These are phyloP conservation scores for Cephus runcator DNA, from an alignment of 2,888 invertebrate genomes.

Conservation along the genomic window DNA sequence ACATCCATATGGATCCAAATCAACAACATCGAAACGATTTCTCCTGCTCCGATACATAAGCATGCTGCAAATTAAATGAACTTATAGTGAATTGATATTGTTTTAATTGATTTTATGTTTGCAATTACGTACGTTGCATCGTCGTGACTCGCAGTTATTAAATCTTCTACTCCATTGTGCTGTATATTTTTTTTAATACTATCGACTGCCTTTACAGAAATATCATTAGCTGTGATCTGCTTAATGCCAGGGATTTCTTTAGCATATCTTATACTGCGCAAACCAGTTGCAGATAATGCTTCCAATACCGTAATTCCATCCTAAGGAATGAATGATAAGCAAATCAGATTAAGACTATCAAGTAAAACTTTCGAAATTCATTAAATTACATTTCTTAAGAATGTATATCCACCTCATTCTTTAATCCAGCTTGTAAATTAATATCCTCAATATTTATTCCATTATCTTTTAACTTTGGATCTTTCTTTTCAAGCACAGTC, in stretches of 20 bases:
- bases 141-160: slow-evolving; percentile 80
- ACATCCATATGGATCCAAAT: slow-evolving; percentile 97
- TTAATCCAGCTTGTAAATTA: neutral
- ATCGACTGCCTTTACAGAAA: slow-evolving; percentile 85
- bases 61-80: slow-evolving; percentile 69
- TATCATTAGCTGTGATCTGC: slow-evolving; percentile 90
- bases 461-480: neutral
- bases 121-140: slow-evolving; percentile 84
- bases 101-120: slow-evolving; percentile 5
- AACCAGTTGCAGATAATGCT: slow-evolving; percentile 94
- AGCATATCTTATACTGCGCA: slow-evolving; percentile 95
- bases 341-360: neutral
- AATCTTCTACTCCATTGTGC: slow-evolving; percentile 78
- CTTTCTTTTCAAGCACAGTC: slow-evolving; percentile 5
- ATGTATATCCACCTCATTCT: neutral
- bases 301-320: slow-evolving; percentile 82
- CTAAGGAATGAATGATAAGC: slow-evolving; percentile 45
- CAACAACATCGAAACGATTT: slow-evolving; percentile 86
- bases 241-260: slow-evolving; percentile 88
- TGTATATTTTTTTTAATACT: slow-evolving; percentile 85
- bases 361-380: neutral
- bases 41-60: slow-evolving; percentile 85
- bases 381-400: neutral
- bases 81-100: neutral
- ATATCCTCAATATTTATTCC: neutral